Percentiles rank a stretch among this genome's conserved stretches.
phyloP scores from a whole-genome alignment of 2,888 invertebrate genomes.

The Temnothorax ravouxi region DNA sequence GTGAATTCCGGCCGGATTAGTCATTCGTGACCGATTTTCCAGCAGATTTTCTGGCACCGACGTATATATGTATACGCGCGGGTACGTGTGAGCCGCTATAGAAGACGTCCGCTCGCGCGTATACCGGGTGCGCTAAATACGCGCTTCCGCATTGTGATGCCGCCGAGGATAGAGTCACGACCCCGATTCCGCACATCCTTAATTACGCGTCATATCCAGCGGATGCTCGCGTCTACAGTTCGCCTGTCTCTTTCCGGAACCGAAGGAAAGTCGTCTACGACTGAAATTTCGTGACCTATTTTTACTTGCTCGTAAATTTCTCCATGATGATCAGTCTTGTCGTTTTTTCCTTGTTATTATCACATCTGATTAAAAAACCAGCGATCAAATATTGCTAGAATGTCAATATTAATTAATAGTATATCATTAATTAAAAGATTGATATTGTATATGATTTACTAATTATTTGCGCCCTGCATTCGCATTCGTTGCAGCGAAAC shows the following conservation, averaged over 20 bases:
- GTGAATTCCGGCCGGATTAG: conserved; percentile 66
- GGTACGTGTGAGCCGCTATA: neutral
- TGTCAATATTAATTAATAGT: neutral
- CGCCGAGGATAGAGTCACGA: conserved; percentile 53
- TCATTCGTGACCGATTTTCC: conserved; percentile 73
- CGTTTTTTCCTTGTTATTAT: neutral
- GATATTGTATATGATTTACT: neutral
- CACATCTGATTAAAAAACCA: neutral
- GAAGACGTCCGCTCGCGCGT: conserved; percentile 56
- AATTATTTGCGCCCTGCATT: neutral
- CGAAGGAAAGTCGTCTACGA: neutral
- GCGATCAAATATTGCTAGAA: neutral
- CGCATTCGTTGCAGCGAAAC: neutral
- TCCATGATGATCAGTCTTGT: neutral
- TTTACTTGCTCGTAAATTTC: neutral
- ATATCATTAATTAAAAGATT: neutral
- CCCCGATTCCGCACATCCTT: conserved; percentile 59
- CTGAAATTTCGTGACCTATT: neutral
- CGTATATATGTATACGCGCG: conserved; percentile 22
- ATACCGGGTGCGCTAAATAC: conserved; percentile 69
- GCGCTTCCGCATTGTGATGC: conserved; percentile 70
- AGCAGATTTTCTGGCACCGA: conserved; percentile 61
- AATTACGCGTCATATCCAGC: conserved; percentile 31
- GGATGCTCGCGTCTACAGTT: neutral
- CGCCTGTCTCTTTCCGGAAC: neutral